Evolutionary conservation across 2,888 invertebrate genomes (phyloP).

Genomic region (Deroplatys truncata): DNA sequence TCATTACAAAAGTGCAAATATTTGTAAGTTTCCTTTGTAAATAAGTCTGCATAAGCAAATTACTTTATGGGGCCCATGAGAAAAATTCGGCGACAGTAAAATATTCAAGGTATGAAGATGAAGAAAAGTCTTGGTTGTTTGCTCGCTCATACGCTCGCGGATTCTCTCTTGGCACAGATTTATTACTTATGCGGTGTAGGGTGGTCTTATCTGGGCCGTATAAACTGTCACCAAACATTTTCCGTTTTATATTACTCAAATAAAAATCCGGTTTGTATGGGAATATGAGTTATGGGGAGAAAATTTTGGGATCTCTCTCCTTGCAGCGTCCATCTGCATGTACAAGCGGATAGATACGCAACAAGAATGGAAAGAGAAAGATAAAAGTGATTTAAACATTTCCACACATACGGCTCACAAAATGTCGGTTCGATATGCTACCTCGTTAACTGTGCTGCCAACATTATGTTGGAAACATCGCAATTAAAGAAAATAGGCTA

Average conservation of each 20-base stretch:
- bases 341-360: background rate
- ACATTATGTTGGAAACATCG: no score
- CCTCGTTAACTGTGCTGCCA: background rate
- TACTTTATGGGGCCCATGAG: no score
- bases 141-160: background rate
- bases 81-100: background rate
- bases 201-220: constrained; percentile 7
- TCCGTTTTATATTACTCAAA: constrained; percentile 16
- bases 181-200: background rate
- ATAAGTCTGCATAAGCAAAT: no score
- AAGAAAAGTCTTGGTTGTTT: background rate
- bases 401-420: background rate
- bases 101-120: background rate
- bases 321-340: background rate
- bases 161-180: background rate
- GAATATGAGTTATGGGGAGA: background rate
- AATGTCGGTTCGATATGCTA: background rate
- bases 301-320: background rate
- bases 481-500: no score
- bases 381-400: background rate
- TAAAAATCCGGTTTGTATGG: background rate
- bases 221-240: constrained; percentile 13
- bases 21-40: no score
- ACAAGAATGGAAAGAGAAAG: background rate
- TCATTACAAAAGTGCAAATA: no score